Percentiles rank a stretch among this genome's conserved stretches.
Conservation (phyloP, 53 echinoderm and acorn worm species). For the Hippasteria phrygiana region DNA sequence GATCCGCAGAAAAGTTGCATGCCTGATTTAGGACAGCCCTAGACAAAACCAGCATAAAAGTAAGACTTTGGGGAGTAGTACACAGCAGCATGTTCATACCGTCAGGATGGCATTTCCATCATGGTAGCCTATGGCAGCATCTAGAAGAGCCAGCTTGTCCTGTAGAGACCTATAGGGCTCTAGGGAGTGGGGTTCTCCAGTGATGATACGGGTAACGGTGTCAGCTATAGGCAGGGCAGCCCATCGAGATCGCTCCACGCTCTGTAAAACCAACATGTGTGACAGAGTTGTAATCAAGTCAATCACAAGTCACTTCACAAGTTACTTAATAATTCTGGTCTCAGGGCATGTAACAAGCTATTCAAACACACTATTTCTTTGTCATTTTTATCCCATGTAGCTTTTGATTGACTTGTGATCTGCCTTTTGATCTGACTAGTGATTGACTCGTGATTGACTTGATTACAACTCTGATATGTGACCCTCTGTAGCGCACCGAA, state of each 20-base stretch:
- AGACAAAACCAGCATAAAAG: no score
- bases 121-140: constrained; percentile 90
- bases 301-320: no score
- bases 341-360: no score
- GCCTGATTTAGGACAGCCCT: no score
- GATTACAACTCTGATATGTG: no score
- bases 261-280: constrained; percentile 40
- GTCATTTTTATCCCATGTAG: no score
- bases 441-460: no score
- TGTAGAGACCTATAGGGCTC: constrained; percentile 88
- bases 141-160: constrained; percentile 86
- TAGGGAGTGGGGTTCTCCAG: constrained; percentile 85
- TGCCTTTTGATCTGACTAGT: no score
- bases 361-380: no score
- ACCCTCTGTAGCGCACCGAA: no score
- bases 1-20: not conserved
- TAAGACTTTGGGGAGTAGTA: not conserved
- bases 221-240: constrained; percentile 79
- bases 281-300: not conserved
- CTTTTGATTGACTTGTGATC: no score
- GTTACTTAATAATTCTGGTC: no score
- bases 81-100: constrained; percentile 68
- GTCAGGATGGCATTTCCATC: constrained; percentile 96
- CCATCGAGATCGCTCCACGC: constrained; percentile 77
- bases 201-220: constrained; percentile 81